A percentile compares a stretch with the other conserved stretches of the same genome.
These are phyloP conservation scores for Drosophila neonasuta DNA, from an alignment of 2,888 invertebrate genomes.

Conservation along the genomic window DNA sequence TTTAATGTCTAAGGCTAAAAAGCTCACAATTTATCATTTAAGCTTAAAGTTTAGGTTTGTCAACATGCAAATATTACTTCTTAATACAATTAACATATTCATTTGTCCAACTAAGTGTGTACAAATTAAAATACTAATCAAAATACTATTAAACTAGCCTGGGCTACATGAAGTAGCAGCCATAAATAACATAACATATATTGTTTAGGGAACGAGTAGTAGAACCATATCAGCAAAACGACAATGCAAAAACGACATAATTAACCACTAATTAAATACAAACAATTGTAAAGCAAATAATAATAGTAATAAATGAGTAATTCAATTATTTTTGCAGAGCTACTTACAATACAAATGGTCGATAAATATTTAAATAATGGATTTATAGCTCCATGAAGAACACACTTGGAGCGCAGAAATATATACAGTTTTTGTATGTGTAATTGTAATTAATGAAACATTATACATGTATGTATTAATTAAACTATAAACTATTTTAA, in stretches of 20 bases:
- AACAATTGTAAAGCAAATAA: conserved; percentile 25
- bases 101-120: conserved; percentile 13
- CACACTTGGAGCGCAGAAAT: background rate
- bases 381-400: conserved; percentile 10
- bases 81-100: conserved; percentile 14
- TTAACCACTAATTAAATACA: conserved; percentile 31
- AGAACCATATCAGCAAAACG: conserved; percentile 67
- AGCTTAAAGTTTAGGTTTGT: conserved; percentile 17
- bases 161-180: conserved; percentile 24
- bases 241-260: conserved; percentile 58
- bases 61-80: conserved; percentile 20
- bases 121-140: conserved; percentile 15
- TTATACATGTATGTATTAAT: conserved; percentile 20
- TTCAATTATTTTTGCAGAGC: conserved; percentile 54
- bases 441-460: conserved; percentile 22
- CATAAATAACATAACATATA: conserved; percentile 11
- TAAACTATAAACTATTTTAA: conserved; percentile 37
- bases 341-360: conserved; percentile 46
- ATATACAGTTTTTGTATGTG: conserved; percentile 14
- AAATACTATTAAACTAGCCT: conserved; percentile 32
- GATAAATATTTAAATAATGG: conserved; percentile 27
- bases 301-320: conserved; percentile 27
- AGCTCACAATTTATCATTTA: conserved; percentile 37
- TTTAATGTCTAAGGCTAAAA: conserved; percentile 31
- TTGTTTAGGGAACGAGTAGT: conserved; percentile 13